Conservation (phyloP, 2,797 vertebrate genomes). For the Crypturellus tataupa region DNA sequence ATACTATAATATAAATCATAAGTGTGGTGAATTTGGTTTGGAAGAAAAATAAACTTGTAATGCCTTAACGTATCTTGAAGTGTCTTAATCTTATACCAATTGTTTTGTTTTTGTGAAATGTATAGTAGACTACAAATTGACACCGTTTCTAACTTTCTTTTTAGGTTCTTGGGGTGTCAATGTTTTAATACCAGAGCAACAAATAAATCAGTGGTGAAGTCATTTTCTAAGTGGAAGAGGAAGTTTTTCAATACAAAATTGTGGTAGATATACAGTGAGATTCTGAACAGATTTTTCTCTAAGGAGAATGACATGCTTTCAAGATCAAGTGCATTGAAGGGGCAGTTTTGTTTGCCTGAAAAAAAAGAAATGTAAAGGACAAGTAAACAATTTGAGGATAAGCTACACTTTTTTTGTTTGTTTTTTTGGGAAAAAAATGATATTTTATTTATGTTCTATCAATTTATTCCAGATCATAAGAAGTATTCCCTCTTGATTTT, state of each 20-base stretch:
- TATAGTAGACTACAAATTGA: conserved; percentile 62
- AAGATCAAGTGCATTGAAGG: conserved; percentile 96
- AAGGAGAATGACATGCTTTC: conserved; percentile 94
- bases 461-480: conserved; percentile 82
- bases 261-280: conserved; percentile 91
- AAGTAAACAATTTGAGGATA: conserved; percentile 89
- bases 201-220: conserved; percentile 92
- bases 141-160: conserved; percentile 79
- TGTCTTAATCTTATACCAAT: conserved; percentile 72
- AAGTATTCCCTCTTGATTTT: conserved; percentile 80
- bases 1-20: conserved; percentile 24
- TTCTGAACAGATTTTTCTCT: conserved; percentile 96
- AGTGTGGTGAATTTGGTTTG: conserved; percentile 50
- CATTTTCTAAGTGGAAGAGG: conserved; percentile 90
- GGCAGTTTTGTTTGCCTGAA: conserved; percentile 97
- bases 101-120: conserved; percentile 67
- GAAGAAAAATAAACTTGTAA: conserved; percentile 60
- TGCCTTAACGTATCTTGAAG: conserved; percentile 72
- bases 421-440: conserved; percentile 81
- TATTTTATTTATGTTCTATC: conserved; percentile 88
- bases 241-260: conserved; percentile 90
- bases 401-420: conserved; percentile 88
- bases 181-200: conserved; percentile 94
- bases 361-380: conserved; percentile 87
- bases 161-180: conserved; percentile 97